These are phyloP conservation scores for Leucosticte australis DNA, from an alignment of 2,113 vertebrate species.

Conservation along the genomic window DNA sequence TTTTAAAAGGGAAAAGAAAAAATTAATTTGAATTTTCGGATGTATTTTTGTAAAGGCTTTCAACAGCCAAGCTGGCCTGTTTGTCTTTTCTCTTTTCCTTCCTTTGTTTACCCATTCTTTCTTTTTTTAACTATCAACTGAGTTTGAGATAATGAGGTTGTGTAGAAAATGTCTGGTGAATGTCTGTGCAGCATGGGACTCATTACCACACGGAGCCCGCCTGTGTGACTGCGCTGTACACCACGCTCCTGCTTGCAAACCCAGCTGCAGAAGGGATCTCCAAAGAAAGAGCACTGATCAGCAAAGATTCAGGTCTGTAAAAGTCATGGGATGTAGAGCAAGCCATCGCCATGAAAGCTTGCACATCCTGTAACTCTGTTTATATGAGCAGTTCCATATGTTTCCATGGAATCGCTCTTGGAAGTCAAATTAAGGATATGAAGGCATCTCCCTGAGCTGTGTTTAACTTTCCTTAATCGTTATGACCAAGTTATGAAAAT, in stretches of 20 bases:
- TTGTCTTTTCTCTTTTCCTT: neutral
- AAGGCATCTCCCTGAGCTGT: neutral
- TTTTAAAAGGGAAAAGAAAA: neutral
- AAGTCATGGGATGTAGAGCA: neutral
- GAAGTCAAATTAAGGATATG: neutral
- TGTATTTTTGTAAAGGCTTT: neutral
- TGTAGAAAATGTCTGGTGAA: neutral
- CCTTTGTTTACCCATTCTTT: neutral
- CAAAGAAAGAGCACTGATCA: neutral
- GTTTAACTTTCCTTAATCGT: neutral
- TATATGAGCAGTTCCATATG: neutral
- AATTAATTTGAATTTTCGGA: neutral
- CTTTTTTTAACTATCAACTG: neutral
- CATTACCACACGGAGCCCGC: neutral
- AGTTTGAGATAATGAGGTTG: neutral
- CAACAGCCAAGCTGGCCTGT: neutral
- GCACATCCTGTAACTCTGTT: neutral
- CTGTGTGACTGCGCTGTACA: neutral
- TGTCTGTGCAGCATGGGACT: neutral
- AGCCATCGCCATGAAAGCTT: neutral
- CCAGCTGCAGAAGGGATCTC: neutral
- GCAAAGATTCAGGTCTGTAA: neutral
- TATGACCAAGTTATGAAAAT: neutral
- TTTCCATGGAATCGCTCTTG: neutral
- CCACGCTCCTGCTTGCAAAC: neutral